Evolutionary conservation across 2,888 invertebrate species (phyloP), one percentile per base, ranked within the genome.

Genomic region (Julus scandinavius): DNA sequence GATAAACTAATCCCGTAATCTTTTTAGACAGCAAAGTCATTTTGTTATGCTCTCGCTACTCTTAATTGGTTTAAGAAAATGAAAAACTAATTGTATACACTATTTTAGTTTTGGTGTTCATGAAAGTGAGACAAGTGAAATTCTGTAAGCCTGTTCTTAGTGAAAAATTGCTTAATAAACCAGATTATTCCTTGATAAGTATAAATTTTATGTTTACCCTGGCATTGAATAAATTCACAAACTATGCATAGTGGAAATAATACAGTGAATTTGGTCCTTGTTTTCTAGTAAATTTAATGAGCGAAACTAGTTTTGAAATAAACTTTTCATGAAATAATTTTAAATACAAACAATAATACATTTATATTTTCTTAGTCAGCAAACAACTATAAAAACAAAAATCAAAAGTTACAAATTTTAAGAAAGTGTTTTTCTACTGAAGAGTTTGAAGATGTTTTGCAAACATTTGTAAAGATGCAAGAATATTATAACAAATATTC

Each of bases 1-100:
- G 38, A 80, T 15, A 15, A 9, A 80, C 80, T 13, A 15, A 80
- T 29, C 38, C 38, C 2, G 80, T 40, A 38, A 38, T 40, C 13
- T 29, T 80, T 80, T 38, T 38, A 80, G 80, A 80, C 80, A 72
- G 72, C 80, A 80, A 20, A 29, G 80, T 11, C 29, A 38, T 80
- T 38, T 38, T 80, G 80, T 38, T 80, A 15, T 38, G 80, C 29
- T 11, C 72, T 72, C 20, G 15, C 80, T 40, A 38, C 29, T 29
- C 15, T 9, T 80, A 80, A 80, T 80, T 80, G 13, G 80, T 80
- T 80, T 80, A 80, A 38, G 80, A 80, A 15, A 80, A 80, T 80
- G 80, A 63, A 80, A 80, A 80, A 80, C 80, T 80, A 80, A 80
- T 80, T 80, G 29, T 29, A 38, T 80, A 80, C 13, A 80, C 54